These are phyloP conservation scores for Pocillopora grandis DNA, from an alignment of 92 coral and sea anemone species.

Conservation along the genomic window DNA sequence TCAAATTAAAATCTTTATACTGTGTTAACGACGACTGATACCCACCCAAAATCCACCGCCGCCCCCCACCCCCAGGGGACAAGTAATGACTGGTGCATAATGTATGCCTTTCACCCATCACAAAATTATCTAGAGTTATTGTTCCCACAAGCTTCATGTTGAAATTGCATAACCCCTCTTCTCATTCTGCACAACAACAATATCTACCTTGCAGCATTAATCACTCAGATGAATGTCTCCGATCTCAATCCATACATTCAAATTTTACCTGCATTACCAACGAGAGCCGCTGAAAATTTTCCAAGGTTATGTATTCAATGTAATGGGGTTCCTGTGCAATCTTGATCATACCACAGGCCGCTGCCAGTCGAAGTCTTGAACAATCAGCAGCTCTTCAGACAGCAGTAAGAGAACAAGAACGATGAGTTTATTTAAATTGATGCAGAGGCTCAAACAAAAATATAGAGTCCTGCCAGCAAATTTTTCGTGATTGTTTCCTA, in stretches of 20 bases:
- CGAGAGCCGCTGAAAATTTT: slow-evolving; percentile 77
- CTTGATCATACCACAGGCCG: slow-evolving; percentile 89
- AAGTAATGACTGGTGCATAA: too few species aligned
- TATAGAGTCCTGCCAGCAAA: neutral
- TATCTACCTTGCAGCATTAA: neutral
- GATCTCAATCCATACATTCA: neutral
- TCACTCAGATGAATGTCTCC: neutral
- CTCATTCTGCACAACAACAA: neutral
- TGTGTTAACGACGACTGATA: too few species aligned
- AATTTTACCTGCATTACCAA: slow-evolving; percentile 77
- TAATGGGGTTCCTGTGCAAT: slow-evolving; percentile 79
- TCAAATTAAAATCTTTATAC: too few species aligned
- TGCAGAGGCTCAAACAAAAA: too few species aligned
- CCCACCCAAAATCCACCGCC: too few species aligned
- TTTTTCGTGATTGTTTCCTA: neutral
- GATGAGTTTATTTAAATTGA: too few species aligned
- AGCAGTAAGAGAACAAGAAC: neutral
- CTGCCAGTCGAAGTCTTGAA: slow-evolving; percentile 90
- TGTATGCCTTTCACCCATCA: too few species aligned
- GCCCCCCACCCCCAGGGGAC: too few species aligned
- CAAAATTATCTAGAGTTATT: too few species aligned
- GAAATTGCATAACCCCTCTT: neutral
- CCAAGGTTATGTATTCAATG: slow-evolving; percentile 72
- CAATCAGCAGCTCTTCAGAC: slow-evolving; percentile 70
- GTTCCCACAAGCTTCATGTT: neutral